Evolutionary conservation across 2,888 invertebrate genomes (phyloP).

Genomic region (Eupithecia vulgata): DNA sequence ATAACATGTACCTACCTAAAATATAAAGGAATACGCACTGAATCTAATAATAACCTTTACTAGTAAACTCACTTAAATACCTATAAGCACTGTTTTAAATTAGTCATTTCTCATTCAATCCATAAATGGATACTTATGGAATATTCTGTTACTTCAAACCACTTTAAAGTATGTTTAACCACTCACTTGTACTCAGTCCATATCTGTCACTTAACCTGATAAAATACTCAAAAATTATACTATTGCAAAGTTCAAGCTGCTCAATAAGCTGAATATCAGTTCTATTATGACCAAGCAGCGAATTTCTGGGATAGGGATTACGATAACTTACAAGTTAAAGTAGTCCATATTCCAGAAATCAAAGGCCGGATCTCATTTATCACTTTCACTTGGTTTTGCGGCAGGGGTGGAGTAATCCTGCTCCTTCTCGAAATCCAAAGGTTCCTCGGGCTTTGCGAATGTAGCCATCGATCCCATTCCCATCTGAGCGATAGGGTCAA

Average conservation of each 20-base stretch:
- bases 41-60: slow-evolving; percentile 7
- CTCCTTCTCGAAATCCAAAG: slow-evolving; percentile 72
- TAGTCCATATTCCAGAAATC: slow-evolving; percentile 46
- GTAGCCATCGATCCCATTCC: slow-evolving; percentile 77
- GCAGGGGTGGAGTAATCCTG: slow-evolving; percentile 66
- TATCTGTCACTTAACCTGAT: slow-evolving; percentile 27
- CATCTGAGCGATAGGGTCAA: slow-evolving; percentile 75
- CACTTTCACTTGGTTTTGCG: slow-evolving; percentile 64
- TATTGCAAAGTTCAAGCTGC: slow-evolving; percentile 37
- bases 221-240: slow-evolving; percentile 25
- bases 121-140: slow-evolving; percentile 14
- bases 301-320: slow-evolving; percentile 33
- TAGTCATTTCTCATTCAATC: slow-evolving; percentile 4
- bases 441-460: slow-evolving; percentile 73
- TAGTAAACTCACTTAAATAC: slow-evolving; percentile 14
- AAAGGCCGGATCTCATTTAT: slow-evolving; percentile 55
- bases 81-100: slow-evolving; percentile 13
- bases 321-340: slow-evolving; percentile 42
- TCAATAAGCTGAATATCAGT: slow-evolving; percentile 36
- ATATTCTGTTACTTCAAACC: not conserved
- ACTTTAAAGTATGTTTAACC: slow-evolving; percentile 17
- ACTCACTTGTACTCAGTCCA: slow-evolving; percentile 22
- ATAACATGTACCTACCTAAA: not conserved
- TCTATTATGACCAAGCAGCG: slow-evolving; percentile 39
- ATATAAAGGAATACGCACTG: slow-evolving; percentile 5